These are phyloP conservation scores for Scelioninae gen. 1 DNA, from an alignment of 2,888 invertebrate species.

Conservation along the genomic window DNA sequence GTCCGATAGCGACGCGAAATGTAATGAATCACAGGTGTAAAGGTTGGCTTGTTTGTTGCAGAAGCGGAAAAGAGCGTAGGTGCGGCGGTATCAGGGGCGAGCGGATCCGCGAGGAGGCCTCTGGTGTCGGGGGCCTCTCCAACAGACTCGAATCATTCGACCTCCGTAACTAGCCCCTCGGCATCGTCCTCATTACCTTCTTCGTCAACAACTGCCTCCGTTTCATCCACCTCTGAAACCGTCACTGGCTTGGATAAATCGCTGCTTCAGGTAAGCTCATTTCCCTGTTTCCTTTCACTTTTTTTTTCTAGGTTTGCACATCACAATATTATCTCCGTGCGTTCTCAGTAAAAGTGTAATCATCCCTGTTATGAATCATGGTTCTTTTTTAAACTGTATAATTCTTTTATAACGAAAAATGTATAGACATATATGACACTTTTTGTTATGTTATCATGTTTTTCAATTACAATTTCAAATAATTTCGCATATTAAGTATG, in stretches of 20 bases:
- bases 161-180: slow-evolving; percentile 82
- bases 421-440: no score
- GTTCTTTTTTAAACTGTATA: no score
- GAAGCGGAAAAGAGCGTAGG: slow-evolving; percentile 79
- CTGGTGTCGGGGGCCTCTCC: slow-evolving; percentile 77
- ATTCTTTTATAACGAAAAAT: no score
- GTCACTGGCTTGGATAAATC: slow-evolving; percentile 90
- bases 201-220: slow-evolving; percentile 82
- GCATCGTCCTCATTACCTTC: slow-evolving; percentile 78
- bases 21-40: slow-evolving; percentile 28
- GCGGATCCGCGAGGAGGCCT: slow-evolving; percentile 77
- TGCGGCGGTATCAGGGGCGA: slow-evolving; percentile 78
- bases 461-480: no score
- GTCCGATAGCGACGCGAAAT: slow-evolving; percentile 4
- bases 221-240: slow-evolving; percentile 82
- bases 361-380: no score
- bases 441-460: no score
- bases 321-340: slow-evolving; percentile 7
- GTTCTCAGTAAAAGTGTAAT: neutral
- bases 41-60: slow-evolving; percentile 73
- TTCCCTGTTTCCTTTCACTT: slow-evolving; percentile 13
- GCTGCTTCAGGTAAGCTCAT: slow-evolving; percentile 87
- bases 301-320: neutral
- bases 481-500: no score
- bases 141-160: slow-evolving; percentile 79